Base-by-base conservation (phyloP, 2,797 vertebrate genomes). In the Melanotaenia pygmaea region DNA sequence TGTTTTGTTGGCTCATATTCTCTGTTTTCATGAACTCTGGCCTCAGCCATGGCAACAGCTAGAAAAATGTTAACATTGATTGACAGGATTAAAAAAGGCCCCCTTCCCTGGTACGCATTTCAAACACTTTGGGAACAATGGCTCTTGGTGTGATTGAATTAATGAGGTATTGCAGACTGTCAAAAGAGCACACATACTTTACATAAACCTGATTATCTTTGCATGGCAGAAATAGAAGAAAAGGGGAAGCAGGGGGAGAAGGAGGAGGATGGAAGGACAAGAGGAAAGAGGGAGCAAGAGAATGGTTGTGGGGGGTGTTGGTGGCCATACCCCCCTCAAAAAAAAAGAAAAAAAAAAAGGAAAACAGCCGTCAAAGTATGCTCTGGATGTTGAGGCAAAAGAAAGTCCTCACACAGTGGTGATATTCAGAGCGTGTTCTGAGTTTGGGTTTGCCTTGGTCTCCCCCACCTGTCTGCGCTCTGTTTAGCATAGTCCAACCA, bases 151-250 rank as follows among this genome's bases (percentile, higher is more conserved):
- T 97, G 97, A 98, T 97, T 97, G 98, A 99, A 99, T 99, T 99
- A 99, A 99, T 99, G 97, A 99, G 98, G 94, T 97, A 97, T 97
- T 90, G 92, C 66, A 88, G 96, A 96, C 97, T 97, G 98, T 99
- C 97, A 99, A 98, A 99, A 97, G 97, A 99, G 96, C 98, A 97
- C 96, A 97, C 97, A 98, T 96, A 98, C 96, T 99, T 99, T 99
- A 99, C 98, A 99, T 99, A 99, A 99, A 99, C 97, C 97, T 98
- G 97, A 99, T 99, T 99, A 99, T 99, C 98, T 99, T 96, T 98
- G 97, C 96, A 95, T 96, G 97, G 97, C 97, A 98, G 97, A 97
- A 95, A 96, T 90, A 94, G 94, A 95, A 95, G 92, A 93, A 93
- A 93, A 84, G 89, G 80, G 83, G 84, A 94, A 94, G 92, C 91